Evolutionary conservation across 2,888 invertebrate species (phyloP), one percentile per base, ranked within the genome.

Genomic region (Invenusta paracnida): DNA sequence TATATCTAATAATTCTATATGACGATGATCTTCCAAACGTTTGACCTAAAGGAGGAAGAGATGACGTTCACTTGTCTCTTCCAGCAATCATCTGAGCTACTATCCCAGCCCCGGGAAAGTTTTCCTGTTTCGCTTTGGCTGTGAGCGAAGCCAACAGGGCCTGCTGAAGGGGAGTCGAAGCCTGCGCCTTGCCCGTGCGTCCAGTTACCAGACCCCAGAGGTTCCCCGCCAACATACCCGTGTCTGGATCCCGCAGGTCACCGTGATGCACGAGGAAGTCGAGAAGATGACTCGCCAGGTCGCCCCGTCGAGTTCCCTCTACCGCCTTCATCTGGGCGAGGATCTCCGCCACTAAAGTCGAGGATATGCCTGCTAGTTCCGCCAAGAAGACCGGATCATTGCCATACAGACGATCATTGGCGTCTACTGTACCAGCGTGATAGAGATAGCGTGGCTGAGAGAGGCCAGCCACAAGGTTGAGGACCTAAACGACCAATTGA

Each of bases 341-440:
- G n/a, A 84, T 84, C 73, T 84, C 73, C 11, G 67, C 17, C 1
- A 84, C 67, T 28, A 67, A 13, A 1, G 67, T 84, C n/a, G 25
- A 1, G n/a, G 67, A 84, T 1, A 84, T 67, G 29, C 73, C 84
- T 1, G 84, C 73, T 25, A 85, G 73, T 30, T 30, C 83, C 5
- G 29, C 29, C 29, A 85, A 25, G 27, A 85, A 85, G 29, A 13
- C 25, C 1, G 29, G 79, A n/a, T 73, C 73, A 82, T 79, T 79
- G 23, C 85, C 85, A 83, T 85, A 85, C 23, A 85, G 67, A 2
- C 30, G 73, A 82, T 85, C 85, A 30, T 85, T 85, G 25, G 85
- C 85, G 67, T 85, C 85, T 25, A 79, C 79, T 30, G 25, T 82
- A 1, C 85, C 85, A 1, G 85, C 85, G 0, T 25, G 31, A 82